A percentile compares a stretch with the other conserved stretches of the same genome.
Evolutionary conservation across 2,888 invertebrate species (phyloP).

Genomic region (Ornithoptera priamus): DNA sequence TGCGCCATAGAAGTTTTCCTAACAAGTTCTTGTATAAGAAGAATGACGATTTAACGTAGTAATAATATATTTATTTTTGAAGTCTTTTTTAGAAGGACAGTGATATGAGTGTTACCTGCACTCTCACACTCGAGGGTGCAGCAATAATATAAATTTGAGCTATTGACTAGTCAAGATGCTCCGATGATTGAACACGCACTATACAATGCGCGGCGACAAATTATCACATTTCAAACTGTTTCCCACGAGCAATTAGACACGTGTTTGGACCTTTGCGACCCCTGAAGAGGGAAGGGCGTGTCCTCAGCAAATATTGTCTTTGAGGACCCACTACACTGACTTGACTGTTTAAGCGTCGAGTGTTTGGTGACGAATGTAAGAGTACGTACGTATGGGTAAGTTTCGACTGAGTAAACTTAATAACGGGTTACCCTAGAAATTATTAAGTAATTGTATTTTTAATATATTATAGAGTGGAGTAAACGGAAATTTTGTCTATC

Average conservation of each 20-base stretch:
- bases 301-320: constrained; percentile 77
- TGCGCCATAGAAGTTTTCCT: too few species aligned
- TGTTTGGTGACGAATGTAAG: constrained; percentile 48
- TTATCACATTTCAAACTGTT: constrained; percentile 62
- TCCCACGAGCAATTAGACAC: constrained; percentile 67
- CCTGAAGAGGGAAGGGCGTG: constrained; percentile 56
- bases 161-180: constrained; percentile 24
- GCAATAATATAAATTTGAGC: neutral
- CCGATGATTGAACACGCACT: constrained; percentile 30
- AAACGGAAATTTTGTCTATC: too few species aligned
- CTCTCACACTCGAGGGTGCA: too few species aligned
- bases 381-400: constrained; percentile 35
- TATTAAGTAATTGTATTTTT: too few species aligned
- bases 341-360: constrained; percentile 67
- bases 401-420: constrained; percentile 6
- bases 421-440: neutral
- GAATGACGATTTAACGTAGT: too few species aligned
- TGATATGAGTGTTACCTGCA: too few species aligned
- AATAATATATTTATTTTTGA: too few species aligned
- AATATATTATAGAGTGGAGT: too few species aligned
- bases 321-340: constrained; percentile 66
- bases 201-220: constrained; percentile 52
- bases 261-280: constrained; percentile 53
- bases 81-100: too few species aligned
- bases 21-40: too few species aligned